Base-by-base conservation (phyloP, 2,113 vertebrate genomes). In the Pachycephala philippinensis region DNA sequence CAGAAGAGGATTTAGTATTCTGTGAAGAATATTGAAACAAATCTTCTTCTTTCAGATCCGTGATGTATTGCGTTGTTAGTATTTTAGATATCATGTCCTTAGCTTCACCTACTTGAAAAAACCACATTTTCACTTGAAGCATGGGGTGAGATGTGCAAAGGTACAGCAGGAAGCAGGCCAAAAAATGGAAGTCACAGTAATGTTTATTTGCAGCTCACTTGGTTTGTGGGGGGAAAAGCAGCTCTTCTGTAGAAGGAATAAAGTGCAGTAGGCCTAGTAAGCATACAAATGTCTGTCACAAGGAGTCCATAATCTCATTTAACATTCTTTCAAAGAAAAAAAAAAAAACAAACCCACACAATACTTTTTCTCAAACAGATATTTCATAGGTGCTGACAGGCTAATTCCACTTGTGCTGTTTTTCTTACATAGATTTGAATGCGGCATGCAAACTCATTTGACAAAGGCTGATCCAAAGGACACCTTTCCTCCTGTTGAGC, bases 301-400 rank as follows among this genome's bases (percentile, higher is more conserved):
- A 47, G 33, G 49, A 72, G 31, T 33, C 83, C 28, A 47, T 84
- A 52, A 56, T 72, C 35, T 77, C 49, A 27, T 76, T 72, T 84
- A 89, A n/a, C 39, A 30, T 77, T 59, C 27, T 66, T 86, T 81
- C 47, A 59, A 65, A 61, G 16, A 10, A 21, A 45, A 68, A 79
- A 70, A 40, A 1, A 1, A 3, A 6, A 4, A 1, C 2, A 45
- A 21, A 21, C 44, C 3, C 35, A 26, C 12, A 28, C 15, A 65
- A 39, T 42, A 24, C 28, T 63, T 91, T 86, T 86, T 70, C 56
- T 66, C 37, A 57, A 81, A 56, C 56, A 75, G 60, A 53, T 87
- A 75, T 79, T 91, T 91, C 28, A 20, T 27, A 70, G 76, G 35
- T 80, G 28, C 59, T 82, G 72, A 44, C 63, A 63, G 49, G 15